Evolutionary conservation across 2,888 invertebrate genomes (phyloP), one percentile per base, ranked within the genome.

Genomic region (Clunio marinus): DNA sequence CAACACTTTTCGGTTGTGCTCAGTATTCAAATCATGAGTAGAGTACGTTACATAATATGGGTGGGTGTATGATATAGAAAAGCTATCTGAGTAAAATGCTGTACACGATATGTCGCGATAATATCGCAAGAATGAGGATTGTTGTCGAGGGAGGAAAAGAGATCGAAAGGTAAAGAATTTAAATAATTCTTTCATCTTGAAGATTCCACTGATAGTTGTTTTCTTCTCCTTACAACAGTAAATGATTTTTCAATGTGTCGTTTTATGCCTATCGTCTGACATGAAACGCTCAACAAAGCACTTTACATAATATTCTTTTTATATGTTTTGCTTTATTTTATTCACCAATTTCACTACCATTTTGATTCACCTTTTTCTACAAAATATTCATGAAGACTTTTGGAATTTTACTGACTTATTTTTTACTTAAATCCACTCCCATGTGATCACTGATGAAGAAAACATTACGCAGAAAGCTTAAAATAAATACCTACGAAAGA

Each of bases 171-270:
- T n/a, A 17, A 25, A 57, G 20, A 20, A n/a, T 2, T 28, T 28
- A 17, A 32, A 20, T 8, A 58, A 58, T 28, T 58, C 7, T 20
- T 20, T 20, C 32, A 32, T 17, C 22, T 51, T 22, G 7, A 13
- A 13, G 15, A 10, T n/a, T 28, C 28, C 25, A 28, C 28, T 27
- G 27, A 28, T 58, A 58, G 58, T 58, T 58, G 28, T 58, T 58
- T 58, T 28, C n/a, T n/a, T n/a, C 58, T 32, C 17, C 20, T 51
- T 51, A 51, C 51, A 51, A 2, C 8, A 60, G 37, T 37, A 35
- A 60, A 60, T 60, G 60, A 60, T 41, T 60, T 60, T 60, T 37
- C 60, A 60, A 60, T 60, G 60, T 35, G 60, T 17, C 45, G 45
- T 15, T 45, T 45, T 7, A 5, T 3, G 32, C 32, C 10, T n/a